These are phyloP conservation scores for Junonia oenone DNA, from an alignment of 2,888 invertebrate genomes.

Conservation along the genomic window DNA sequence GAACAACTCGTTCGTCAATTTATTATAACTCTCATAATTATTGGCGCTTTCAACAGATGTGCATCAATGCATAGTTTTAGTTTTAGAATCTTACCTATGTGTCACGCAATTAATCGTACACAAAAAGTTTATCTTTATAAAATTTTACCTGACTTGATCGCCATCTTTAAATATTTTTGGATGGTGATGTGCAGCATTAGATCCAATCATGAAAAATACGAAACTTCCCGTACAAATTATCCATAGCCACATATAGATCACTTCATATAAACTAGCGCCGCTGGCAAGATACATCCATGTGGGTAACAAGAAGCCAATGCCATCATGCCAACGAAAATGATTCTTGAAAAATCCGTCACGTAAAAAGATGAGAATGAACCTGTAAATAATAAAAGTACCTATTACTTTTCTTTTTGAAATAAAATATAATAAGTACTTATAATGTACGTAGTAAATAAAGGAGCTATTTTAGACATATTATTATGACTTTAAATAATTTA, in stretches of 20 bases:
- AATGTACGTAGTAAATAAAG: too few relatives aligned
- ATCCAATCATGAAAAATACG: slow-evolving; percentile 81
- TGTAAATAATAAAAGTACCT: slow-evolving; percentile 31
- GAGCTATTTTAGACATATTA: too few relatives aligned
- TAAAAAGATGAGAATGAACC: slow-evolving; percentile 43
- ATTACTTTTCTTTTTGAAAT: too few relatives aligned
- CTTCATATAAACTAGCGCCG: slow-evolving; percentile 46
- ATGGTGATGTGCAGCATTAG: slow-evolving; percentile 90
- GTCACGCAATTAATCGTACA: too few relatives aligned
- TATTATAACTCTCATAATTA: too few relatives aligned
- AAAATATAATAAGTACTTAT: too few relatives aligned
- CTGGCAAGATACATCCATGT: slow-evolving; percentile 59
- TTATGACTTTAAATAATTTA: too few relatives aligned
- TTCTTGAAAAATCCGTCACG: slow-evolving; percentile 46
- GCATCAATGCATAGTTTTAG: too few relatives aligned
- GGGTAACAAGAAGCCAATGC: slow-evolving; percentile 56
- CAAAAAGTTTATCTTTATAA: too few relatives aligned
- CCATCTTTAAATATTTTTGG: slow-evolving; percentile 90
- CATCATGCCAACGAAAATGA: slow-evolving; percentile 58
- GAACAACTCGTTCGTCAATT: too few relatives aligned
- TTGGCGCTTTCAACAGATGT: too few relatives aligned
- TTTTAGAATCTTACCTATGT: too few relatives aligned
- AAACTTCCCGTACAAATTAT: slow-evolving; percentile 80
- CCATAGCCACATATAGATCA: slow-evolving; percentile 76
- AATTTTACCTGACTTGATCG: slow-evolving; percentile 83